These are phyloP conservation scores for Sander vitreus DNA, from an alignment of 2,113 vertebrate species.

Conservation along the genomic window DNA sequence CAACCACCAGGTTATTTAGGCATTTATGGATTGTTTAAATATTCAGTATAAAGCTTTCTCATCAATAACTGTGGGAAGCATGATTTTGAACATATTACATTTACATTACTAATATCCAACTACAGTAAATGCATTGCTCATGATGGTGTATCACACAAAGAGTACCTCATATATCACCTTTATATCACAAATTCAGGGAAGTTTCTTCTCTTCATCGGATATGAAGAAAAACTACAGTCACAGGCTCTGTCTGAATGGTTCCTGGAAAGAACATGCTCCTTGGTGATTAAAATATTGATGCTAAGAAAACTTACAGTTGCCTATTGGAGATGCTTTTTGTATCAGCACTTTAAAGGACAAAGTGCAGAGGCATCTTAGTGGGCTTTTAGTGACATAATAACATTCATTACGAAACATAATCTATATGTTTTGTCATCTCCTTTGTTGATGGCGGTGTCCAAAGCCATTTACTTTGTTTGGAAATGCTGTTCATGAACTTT, in stretches of 20 bases:
- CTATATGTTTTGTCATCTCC: neutral
- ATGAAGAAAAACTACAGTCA: slow-evolving; percentile 6
- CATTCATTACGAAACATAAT: neutral
- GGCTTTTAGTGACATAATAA: too few species aligned
- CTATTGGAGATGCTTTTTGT: neutral
- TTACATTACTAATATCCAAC: neutral
- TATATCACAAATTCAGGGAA: neutral
- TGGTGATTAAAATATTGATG: slow-evolving; percentile 41
- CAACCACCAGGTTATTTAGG: too few species aligned
- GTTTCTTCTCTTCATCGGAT: neutral
- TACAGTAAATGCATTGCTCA: neutral
- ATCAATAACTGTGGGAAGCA: neutral
- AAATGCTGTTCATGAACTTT: neutral
- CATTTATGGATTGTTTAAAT: too few species aligned
- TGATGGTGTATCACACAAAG: neutral
- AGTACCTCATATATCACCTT: neutral
- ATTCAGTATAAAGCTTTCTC: too few species aligned
- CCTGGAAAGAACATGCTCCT: slow-evolving; percentile 13
- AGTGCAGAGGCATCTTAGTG: neutral
- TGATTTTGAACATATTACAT: neutral
- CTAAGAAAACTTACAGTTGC: slow-evolving; percentile 23
- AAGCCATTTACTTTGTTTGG: neutral
- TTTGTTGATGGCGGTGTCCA: too few species aligned
- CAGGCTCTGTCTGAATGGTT: neutral
- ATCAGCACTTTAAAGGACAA: neutral